Base-by-base conservation (phyloP, 2,888 invertebrate species). In the Lissocephala sabroskyi region DNA sequence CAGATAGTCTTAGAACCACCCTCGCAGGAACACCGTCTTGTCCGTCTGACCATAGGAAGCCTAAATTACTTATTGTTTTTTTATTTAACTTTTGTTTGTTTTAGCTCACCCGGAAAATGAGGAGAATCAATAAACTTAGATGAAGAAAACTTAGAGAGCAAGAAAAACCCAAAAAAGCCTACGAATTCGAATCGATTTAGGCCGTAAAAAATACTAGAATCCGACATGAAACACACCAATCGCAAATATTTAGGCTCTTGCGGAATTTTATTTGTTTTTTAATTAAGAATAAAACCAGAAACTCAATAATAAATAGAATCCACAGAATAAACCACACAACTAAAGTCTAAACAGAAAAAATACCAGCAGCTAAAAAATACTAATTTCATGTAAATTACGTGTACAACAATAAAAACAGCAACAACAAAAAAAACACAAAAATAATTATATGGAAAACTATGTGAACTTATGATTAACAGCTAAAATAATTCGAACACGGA, bases 361-460 rank as follows among this genome's bases (percentile, higher is more conserved):
- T 26, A 35, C 45, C 48, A 46, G 36, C 45, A 54, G 55, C 62
- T 39, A 33, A 47, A n/a, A n/a, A n/a, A n/a, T n/a, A 49, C 41
- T 60, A 61, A 57, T 41, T 59, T 53, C 62, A 68, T 68, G 74
- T 68, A 73, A 65, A 68, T 63, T 68, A 73, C 57, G 73, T 67
- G 68, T 60, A 65, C 54, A 60, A 71, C 60, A 67, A 67, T 60
- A 71, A 29, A 10, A 49, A 47, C 35, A 18, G 30, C 29, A 49
- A 58, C 44, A 32, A 45, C 29, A 19, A 56, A 28, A 37, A 53
- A 49, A 53, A 58, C 48, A 19, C 47, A 46, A 45, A 43, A 49
- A 32, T 35, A 49, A 35, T 33, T 48, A 17, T 16, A 17, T 17
- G 16, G 13, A 17, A 10, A 36, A 14, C 3, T 17, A 14, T 35